phyloP scores from a whole-genome alignment of 2,113 vertebrate species.

The Tachycineta bicolor region DNA sequence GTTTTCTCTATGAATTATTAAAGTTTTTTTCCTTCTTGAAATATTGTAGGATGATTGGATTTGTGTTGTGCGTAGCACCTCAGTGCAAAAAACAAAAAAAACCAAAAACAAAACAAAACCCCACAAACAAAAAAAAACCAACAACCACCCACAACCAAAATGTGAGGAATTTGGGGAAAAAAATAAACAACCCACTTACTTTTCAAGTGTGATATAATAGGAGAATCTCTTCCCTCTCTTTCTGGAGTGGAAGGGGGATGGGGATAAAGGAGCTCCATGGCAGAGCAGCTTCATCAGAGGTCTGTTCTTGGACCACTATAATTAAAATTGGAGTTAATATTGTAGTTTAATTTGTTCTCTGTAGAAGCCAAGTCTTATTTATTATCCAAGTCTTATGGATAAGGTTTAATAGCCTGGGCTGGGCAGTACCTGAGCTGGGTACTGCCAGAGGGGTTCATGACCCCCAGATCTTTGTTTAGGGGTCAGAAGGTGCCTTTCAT shows the following conservation, averaged over 20 bases:
- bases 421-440: background rate
- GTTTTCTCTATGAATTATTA: conserved; percentile 11
- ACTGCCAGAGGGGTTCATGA: accelerated
- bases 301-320: background rate
- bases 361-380: background rate
- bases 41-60: background rate
- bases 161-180: background rate
- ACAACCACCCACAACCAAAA: too few relatives aligned
- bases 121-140: background rate
- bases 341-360: background rate
- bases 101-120: too few relatives aligned
- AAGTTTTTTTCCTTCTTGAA: background rate
- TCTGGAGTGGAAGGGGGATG: background rate
- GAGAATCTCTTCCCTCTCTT: background rate
- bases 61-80: background rate
- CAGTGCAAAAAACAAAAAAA: background rate
- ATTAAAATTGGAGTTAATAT: background rate
- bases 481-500: background rate
- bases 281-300: background rate
- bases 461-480: accelerated
- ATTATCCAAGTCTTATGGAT: background rate
- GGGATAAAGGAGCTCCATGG: background rate
- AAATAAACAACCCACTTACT: background rate
- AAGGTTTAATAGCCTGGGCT: background rate
- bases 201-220: background rate